A percentile compares a stretch with the other conserved stretches of the same genome.
phyloP scores from a whole-genome alignment of 2,113 vertebrate species.

The Geothlypis trichas region DNA sequence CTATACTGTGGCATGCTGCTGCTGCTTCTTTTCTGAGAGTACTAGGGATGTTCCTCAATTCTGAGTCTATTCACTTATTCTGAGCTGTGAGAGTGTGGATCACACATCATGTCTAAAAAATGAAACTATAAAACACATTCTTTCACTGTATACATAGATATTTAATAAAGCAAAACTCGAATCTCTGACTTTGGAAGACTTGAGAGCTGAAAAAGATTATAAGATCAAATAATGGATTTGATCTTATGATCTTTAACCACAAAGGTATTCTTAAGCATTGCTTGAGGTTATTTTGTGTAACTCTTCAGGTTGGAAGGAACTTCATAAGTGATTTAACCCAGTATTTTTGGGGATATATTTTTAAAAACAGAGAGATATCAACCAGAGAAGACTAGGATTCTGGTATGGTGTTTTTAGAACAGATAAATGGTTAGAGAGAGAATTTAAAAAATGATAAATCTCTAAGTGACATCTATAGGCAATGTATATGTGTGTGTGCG shows the following conservation, averaged over 20 bases:
- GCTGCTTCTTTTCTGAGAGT: neutral
- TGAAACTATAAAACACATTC: neutral
- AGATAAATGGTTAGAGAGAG: neutral
- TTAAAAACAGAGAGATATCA: neutral
- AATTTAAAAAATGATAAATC: neutral
- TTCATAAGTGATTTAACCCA: neutral
- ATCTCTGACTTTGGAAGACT: neutral
- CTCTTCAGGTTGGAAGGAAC: neutral
- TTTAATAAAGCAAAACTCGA: neutral
- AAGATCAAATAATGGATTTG: neutral
- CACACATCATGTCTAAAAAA: neutral
- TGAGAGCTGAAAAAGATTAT: neutral
- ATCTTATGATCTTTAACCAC: neutral
- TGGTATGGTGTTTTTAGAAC: neutral
- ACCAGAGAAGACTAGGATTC: neutral
- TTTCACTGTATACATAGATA: neutral
- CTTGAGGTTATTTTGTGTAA: neutral
- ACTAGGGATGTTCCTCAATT: neutral
- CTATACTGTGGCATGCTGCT: constrained; percentile 37
- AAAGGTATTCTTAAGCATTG: neutral
- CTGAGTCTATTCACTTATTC: neutral
- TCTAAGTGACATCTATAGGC: neutral
- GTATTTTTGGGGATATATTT: neutral
- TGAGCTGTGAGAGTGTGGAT: neutral
- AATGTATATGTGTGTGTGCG: fast-evolving